phyloP scores from a whole-genome alignment of 2,888 invertebrate species.

The Nipponacmea schrenckii region DNA sequence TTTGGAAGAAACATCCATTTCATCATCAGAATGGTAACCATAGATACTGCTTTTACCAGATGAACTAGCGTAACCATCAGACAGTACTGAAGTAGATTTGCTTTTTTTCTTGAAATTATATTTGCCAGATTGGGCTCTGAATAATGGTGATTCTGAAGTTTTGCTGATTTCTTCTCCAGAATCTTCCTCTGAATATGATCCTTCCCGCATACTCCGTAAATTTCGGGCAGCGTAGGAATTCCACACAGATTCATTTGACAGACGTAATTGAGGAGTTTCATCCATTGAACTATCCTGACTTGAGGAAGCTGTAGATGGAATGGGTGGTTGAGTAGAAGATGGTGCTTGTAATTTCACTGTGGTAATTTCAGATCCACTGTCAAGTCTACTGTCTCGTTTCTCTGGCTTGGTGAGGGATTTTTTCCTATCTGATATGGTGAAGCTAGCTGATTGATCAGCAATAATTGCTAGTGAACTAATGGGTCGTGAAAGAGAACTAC shows the following conservation, averaged over 20 bases:
- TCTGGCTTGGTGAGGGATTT: background rate
- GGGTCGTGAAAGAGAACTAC: background rate
- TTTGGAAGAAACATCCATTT: slow-evolving; percentile 24
- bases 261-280: slow-evolving; percentile 55
- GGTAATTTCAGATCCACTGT: background rate
- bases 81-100: background rate
- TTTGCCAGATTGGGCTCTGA: background rate
- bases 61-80: background rate
- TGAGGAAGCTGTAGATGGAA: slow-evolving; percentile 43
- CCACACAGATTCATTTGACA: slow-evolving; percentile 52
- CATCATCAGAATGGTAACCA: slow-evolving; percentile 48
- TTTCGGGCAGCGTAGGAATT: slow-evolving; percentile 58
- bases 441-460: background rate
- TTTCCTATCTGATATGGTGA: background rate
- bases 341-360: background rate
- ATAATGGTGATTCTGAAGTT: slow-evolving; percentile 15
- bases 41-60: slow-evolving; percentile 18
- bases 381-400: background rate
- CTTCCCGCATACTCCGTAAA: slow-evolving; percentile 53
- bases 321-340: background rate
- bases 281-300: slow-evolving; percentile 47
- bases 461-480: background rate
- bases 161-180: slow-evolving; percentile 34
- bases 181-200: slow-evolving; percentile 49
- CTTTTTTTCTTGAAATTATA: slow-evolving; percentile 3